Percentiles rank a stretch among this genome's conserved stretches.
Evolutionary conservation across 2,888 invertebrate species (phyloP).

Genomic region (Coenonympha arcania): DNA sequence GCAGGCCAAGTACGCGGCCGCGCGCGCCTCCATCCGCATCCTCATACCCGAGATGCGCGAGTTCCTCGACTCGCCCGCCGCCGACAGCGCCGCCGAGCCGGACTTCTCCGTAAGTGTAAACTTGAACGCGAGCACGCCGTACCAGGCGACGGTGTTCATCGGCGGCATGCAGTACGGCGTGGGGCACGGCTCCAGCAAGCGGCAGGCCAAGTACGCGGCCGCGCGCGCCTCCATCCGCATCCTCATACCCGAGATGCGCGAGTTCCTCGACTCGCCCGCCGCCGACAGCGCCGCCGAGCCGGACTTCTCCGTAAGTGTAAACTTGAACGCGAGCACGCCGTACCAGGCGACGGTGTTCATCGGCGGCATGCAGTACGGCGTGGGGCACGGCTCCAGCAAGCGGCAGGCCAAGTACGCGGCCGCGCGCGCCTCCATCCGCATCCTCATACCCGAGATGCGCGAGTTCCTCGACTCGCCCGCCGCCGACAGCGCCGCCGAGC

Average conservation of each 20-base stretch:
- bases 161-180: conserved; percentile 94
- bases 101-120: too few relatives aligned
- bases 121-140: too few relatives aligned
- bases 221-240: conserved; percentile 91
- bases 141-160: conserved; percentile 93
- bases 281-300: conserved; percentile 31
- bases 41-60: too few relatives aligned
- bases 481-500: too few relatives aligned
- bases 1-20: too few relatives aligned
- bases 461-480: too few relatives aligned
- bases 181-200: conserved; percentile 95
- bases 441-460: too few relatives aligned
- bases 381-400: conserved; percentile 95
- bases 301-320: conserved; percentile 52
- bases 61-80: too few relatives aligned
- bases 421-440: too few relatives aligned
- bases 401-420: conserved; percentile 96
- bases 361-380: conserved; percentile 93
- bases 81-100: too few relatives aligned
- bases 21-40: too few relatives aligned
- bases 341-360: conserved; percentile 95
- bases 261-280: conserved; percentile 73
- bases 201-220: conserved; percentile 95
- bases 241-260: conserved; percentile 92
- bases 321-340: too few relatives aligned